Conservation (phyloP, 2,888 invertebrate genomes). For the Pogonocherus hispidulus region DNA sequence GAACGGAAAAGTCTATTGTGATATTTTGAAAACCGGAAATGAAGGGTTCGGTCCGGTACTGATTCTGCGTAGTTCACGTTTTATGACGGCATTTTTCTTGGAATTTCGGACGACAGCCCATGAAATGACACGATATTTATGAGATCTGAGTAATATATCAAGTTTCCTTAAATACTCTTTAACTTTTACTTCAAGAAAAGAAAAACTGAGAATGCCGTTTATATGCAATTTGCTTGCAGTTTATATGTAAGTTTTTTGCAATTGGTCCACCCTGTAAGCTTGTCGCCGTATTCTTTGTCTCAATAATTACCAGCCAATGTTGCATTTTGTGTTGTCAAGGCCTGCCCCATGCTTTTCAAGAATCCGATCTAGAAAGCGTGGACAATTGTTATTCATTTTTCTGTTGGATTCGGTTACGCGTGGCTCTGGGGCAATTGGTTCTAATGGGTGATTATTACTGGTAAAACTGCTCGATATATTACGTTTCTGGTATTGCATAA, state of each 20-base stretch:
- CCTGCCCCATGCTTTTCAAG: neutral
- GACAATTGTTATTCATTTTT: neutral
- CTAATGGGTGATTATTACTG: slow-evolving; percentile 2
- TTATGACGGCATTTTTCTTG: no score
- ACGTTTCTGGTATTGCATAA: neutral
- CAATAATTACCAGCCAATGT: neutral
- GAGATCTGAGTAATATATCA: no score
- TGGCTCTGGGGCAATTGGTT: slow-evolving; percentile 6
- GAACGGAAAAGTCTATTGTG: no score
- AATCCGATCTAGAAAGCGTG: neutral
- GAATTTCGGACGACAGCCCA: neutral
- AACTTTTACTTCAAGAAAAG: no score
- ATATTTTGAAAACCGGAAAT: no score
- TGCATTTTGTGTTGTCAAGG: neutral
- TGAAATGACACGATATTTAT: no score
- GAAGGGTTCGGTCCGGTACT: no score
- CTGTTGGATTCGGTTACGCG: neutral
- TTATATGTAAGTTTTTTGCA: no score
- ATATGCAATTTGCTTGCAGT: no score
- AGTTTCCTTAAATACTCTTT: no score
- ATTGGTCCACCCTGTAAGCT: neutral
- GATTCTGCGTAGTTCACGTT: no score
- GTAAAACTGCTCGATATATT: neutral
- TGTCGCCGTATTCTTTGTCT: neutral
- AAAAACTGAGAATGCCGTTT: no score